Evolutionary conservation across 2,888 invertebrate species (phyloP).

Genomic region (Orthosia gracilis): DNA sequence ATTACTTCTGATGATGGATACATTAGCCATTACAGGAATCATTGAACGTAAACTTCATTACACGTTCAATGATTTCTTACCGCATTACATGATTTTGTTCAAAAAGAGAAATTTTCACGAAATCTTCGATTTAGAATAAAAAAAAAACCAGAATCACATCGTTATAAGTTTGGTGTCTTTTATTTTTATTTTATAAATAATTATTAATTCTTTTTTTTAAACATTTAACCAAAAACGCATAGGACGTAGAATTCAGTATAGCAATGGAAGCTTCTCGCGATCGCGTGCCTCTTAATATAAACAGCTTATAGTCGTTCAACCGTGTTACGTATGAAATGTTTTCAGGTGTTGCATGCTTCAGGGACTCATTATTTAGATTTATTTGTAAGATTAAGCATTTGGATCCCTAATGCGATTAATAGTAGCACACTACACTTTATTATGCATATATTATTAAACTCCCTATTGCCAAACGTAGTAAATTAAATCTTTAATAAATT

Average conservation of each 20-base stretch:
- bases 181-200: background rate
- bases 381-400: slow-evolving; percentile 66
- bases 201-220: no score
- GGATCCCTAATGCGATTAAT: slow-evolving; percentile 62
- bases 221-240: background rate
- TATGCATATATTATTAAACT: slow-evolving; percentile 54
- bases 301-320: slow-evolving; percentile 59
- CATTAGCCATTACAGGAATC: no score
- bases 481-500: slow-evolving; percentile 51
- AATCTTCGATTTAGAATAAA: no score
- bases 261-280: slow-evolving; percentile 28
- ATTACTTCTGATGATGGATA: no score
- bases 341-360: slow-evolving; percentile 67
- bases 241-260: background rate
- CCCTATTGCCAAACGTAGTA: slow-evolving; percentile 35
- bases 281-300: slow-evolving; percentile 65
- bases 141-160: background rate
- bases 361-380: slow-evolving; percentile 70
- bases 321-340: slow-evolving; percentile 63
- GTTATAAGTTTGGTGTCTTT: background rate
- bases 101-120: no score
- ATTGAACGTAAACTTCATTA: no score
- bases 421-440: slow-evolving; percentile 50
- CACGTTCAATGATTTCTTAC: no score
- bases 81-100: no score